These are phyloP conservation scores for Diachasmimorpha longicaudata DNA, from an alignment of 1,140 invertebrate species.

Conservation along the genomic window DNA sequence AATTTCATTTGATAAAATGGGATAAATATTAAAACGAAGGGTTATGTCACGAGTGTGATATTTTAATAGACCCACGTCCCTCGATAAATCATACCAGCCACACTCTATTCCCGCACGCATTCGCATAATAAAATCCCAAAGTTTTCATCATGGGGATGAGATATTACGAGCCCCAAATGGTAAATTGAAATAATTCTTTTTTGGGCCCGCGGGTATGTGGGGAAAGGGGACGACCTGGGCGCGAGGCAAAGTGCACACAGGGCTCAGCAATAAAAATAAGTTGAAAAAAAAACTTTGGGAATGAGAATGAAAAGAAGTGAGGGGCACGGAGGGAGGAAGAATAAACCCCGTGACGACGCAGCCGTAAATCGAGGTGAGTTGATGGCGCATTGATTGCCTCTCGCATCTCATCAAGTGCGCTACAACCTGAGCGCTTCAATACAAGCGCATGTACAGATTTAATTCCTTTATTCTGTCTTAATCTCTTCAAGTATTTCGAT, in stretches of 20 bases:
- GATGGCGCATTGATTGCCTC: slow-evolving; percentile 61
- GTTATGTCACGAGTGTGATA: slow-evolving; percentile 19
- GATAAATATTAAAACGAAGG: not conserved
- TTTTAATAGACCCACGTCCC: slow-evolving; percentile 20
- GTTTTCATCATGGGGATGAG: slow-evolving; percentile 7
- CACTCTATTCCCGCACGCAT: not conserved
- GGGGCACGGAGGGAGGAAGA: slow-evolving; percentile 4
- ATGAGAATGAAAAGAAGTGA: not conserved
- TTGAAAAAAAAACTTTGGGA: slow-evolving; percentile 21
- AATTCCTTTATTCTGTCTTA: too few relatives aligned
- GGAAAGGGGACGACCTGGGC: slow-evolving; percentile 37
- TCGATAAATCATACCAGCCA: slow-evolving; percentile 10
- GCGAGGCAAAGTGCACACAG: slow-evolving; percentile 3
- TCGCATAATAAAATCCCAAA: not conserved
- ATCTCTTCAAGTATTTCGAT: too few relatives aligned
- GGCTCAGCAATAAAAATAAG: not conserved
- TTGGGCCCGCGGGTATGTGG: slow-evolving; percentile 41
- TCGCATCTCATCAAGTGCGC: slow-evolving; percentile 49
- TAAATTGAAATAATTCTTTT: slow-evolving; percentile 60
- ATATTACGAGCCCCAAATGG: slow-evolving; percentile 30
- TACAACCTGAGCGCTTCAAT: not conserved
- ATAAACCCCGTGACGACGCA: slow-evolving; percentile 50
- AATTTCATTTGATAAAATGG: not conserved
- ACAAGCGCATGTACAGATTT: too few relatives aligned
- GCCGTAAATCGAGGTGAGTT: slow-evolving; percentile 60